phyloP scores from a whole-genome alignment of 2,888 invertebrate species.

The Hirtodrosophila alboralis region DNA sequence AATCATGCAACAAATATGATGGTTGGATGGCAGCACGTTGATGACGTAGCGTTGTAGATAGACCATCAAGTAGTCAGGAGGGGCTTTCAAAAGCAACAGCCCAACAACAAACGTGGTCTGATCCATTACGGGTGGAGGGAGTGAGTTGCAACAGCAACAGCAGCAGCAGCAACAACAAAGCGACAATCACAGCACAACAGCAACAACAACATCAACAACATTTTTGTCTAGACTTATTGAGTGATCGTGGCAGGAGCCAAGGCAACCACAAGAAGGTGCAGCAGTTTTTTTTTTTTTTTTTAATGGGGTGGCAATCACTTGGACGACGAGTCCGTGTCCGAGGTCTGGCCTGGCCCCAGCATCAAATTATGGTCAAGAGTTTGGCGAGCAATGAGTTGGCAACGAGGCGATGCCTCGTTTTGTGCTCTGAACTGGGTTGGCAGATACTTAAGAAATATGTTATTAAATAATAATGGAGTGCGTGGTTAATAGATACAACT shows the following conservation, averaged over 20 bases:
- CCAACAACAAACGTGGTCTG: constrained; percentile 66
- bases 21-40: constrained; percentile 62
- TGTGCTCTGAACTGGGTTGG: constrained; percentile 82
- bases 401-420: constrained; percentile 65
- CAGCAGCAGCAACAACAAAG: constrained; percentile 27
- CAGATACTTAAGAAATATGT: constrained; percentile 82
- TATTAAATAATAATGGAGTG: constrained; percentile 83
- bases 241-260: constrained; percentile 79
- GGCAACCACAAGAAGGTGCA: constrained; percentile 57
- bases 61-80: constrained; percentile 63
- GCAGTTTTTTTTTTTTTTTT: constrained; percentile 62
- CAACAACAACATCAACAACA: constrained; percentile 75
- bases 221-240: constrained; percentile 80
- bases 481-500: constrained; percentile 81
- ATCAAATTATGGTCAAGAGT: constrained; percentile 80
- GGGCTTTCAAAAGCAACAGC: constrained; percentile 26
- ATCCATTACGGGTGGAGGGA: constrained; percentile 69
- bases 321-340: constrained; percentile 59
- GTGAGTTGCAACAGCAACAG: no score
- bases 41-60: constrained; percentile 64
- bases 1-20: constrained; percentile 81
- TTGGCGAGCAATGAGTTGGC: constrained; percentile 49
- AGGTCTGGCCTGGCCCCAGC: constrained; percentile 42
- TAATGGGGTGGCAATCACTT: constrained; percentile 84
- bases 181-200: constrained; percentile 73